Conservation (phyloP, 2,113 vertebrate species). For the Chauna torquata region DNA sequence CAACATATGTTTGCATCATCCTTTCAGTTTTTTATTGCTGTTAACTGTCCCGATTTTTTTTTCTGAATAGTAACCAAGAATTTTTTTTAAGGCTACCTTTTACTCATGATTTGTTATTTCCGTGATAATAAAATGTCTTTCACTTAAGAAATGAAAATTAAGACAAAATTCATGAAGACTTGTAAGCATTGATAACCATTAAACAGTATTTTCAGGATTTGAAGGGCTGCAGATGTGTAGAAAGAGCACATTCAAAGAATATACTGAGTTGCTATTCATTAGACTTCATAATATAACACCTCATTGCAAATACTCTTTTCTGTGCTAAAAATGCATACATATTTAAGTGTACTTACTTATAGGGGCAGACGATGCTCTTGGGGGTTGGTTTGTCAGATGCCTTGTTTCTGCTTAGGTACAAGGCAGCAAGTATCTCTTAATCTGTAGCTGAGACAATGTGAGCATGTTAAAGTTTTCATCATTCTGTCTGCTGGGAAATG, state of each 20-base stretch:
- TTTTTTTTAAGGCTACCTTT: background rate
- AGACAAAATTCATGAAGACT: background rate
- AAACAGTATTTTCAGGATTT: background rate
- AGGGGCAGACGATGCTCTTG: background rate
- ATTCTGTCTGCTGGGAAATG: background rate
- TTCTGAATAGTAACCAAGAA: background rate
- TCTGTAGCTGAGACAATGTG: background rate
- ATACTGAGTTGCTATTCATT: background rate
- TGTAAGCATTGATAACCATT: background rate
- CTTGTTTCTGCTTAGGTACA: background rate
- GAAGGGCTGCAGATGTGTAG: background rate
- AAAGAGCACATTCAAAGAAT: background rate
- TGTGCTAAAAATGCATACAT: background rate
- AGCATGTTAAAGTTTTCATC: accelerated
- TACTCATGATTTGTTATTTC: background rate
- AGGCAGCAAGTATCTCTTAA: background rate
- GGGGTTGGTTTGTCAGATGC: background rate
- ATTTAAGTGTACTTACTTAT: background rate
- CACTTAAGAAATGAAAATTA: background rate
- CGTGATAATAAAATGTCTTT: background rate
- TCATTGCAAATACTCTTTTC: accelerated
- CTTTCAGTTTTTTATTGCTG: background rate
- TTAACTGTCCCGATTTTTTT: background rate
- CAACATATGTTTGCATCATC: background rate
- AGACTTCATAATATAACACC: background rate